Evolutionary conservation across 1,140 invertebrate species (phyloP).

Genomic region (Leptinotarsa lineolata): DNA sequence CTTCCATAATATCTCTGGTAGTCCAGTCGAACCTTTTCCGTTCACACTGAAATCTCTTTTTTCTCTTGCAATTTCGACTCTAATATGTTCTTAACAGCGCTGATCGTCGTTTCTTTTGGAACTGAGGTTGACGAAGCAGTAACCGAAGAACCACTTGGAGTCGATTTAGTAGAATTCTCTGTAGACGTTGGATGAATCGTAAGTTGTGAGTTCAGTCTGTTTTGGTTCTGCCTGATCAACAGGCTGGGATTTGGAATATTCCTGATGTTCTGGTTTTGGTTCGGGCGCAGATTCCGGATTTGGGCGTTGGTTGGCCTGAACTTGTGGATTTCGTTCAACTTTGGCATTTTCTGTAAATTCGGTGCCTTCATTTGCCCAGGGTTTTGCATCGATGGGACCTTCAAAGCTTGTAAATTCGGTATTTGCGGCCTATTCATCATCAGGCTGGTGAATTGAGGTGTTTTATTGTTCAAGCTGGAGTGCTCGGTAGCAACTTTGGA

Average conservation of each 20-base stretch:
- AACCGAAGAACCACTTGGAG: slow-evolving; percentile 17
- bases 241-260: slow-evolving; percentile 55
- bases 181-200: slow-evolving; percentile 20
- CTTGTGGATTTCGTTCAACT: slow-evolving; percentile 53
- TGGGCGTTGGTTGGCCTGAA: slow-evolving; percentile 47
- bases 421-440: slow-evolving; percentile 39
- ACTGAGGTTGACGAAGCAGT: slow-evolving; percentile 19
- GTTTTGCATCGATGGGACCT: slow-evolving; percentile 34
- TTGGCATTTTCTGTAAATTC: slow-evolving; percentile 47
- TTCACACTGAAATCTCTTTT: slow-evolving; percentile 36
- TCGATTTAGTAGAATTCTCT: slow-evolving; percentile 19
- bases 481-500: slow-evolving; percentile 52
- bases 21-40: neutral
- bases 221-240: slow-evolving; percentile 48
- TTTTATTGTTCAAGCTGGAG: slow-evolving; percentile 43
- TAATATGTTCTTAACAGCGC: slow-evolving; percentile 24
- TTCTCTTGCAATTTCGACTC: slow-evolving; percentile 36
- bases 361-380: slow-evolving; percentile 25
- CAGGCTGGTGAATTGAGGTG: slow-evolving; percentile 24
- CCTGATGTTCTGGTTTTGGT: slow-evolving; percentile 52
- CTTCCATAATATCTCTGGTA: neutral
- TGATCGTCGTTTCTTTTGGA: slow-evolving; percentile 29
- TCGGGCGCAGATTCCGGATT: slow-evolving; percentile 47
- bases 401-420: slow-evolving; percentile 48
- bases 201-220: slow-evolving; percentile 39